phyloP scores from a whole-genome alignment of 2,797 vertebrate species.

The Micropoecilia bifurca region DNA sequence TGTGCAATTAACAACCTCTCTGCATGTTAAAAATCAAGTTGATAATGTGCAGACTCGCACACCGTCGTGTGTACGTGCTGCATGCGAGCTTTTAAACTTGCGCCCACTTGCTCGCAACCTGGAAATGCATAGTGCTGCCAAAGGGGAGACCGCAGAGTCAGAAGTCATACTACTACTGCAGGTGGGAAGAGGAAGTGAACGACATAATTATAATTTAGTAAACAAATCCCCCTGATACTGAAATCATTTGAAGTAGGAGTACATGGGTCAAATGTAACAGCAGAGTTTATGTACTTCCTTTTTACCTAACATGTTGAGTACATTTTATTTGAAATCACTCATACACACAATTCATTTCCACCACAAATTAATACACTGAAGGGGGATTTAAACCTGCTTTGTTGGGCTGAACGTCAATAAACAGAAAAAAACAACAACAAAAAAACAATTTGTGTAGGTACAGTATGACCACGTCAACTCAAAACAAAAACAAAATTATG shows the following conservation, averaged over 20 bases:
- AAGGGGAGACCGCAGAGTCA: constrained; percentile 53
- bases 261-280: not conserved
- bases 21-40: not conserved
- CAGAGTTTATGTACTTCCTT: not conserved
- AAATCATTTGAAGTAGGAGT: constrained; percentile 3
- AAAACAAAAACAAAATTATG: constrained; percentile 46
- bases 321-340: not conserved
- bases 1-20: not conserved
- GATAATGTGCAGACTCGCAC: not conserved
- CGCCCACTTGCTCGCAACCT: constrained; percentile 33
- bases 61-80: constrained; percentile 5
- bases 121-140: constrained; percentile 49
- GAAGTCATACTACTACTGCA: constrained; percentile 60
- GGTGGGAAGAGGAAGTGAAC: constrained; percentile 56
- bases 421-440: not conserved
- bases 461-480: constrained; percentile 25
- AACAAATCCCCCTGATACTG: constrained; percentile 5
- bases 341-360: not conserved
- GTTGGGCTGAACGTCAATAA: not conserved
- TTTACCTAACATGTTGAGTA: not conserved
- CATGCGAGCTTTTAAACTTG: constrained; percentile 31
- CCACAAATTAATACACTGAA: not conserved
- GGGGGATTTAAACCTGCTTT: not conserved
- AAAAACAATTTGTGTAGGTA: constrained; percentile 14
- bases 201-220: constrained; percentile 13